These are phyloP conservation scores for Penaeus chinensis DNA, from an alignment of 1,140 invertebrate genomes.

Conservation along the genomic window DNA sequence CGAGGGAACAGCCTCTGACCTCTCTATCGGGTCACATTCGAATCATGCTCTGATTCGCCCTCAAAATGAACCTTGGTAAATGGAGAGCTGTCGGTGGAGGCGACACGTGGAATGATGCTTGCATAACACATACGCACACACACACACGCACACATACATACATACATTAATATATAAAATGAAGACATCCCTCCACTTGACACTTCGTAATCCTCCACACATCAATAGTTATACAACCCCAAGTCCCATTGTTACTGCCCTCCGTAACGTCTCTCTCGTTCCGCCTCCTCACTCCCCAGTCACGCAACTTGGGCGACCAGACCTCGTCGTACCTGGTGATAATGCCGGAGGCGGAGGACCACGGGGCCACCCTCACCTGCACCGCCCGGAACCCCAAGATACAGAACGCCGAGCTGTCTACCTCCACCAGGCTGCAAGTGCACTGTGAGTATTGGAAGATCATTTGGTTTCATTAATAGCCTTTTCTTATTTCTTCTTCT, in stretches of 20 bases:
- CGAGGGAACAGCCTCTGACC: no score
- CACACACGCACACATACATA: no score
- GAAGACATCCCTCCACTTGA: background rate
- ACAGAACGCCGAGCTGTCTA: conserved; percentile 12
- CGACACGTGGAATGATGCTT: no score
- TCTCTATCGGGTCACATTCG: no score
- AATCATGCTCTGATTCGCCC: no score
- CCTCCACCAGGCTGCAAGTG: conserved; percentile 39
- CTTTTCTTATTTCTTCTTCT: no score
- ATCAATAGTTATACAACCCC: background rate
- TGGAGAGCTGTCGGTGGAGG: no score
- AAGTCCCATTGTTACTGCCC: no score
- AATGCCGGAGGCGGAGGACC: conserved; percentile 36
- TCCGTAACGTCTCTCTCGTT: background rate
- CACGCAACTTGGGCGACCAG: conserved; percentile 32
- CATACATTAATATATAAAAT: background rate
- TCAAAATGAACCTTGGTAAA: no score
- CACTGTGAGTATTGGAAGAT: conserved; percentile 28
- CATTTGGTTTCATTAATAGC: background rate
- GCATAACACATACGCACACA: no score
- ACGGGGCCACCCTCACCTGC: conserved; percentile 51
- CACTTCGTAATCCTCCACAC: background rate
- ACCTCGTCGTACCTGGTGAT: conserved; percentile 32
- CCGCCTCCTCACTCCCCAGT: background rate
- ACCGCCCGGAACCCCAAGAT: conserved; percentile 47